Conservation (phyloP, 2,888 invertebrate genomes). For the Fragum fragum region DNA sequence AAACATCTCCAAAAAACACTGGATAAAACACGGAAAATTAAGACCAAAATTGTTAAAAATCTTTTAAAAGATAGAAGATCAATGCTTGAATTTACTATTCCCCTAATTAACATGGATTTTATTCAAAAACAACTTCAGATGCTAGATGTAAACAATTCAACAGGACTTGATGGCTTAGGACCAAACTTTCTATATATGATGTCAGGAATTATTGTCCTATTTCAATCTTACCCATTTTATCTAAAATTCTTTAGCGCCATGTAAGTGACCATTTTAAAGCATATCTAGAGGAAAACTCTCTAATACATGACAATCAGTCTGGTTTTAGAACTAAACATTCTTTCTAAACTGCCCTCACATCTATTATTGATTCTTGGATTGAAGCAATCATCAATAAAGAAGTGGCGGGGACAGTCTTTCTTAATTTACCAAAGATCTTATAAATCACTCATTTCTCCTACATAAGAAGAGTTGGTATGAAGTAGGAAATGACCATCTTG, state of each 20-base stretch:
- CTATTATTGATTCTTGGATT: background rate
- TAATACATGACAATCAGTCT: background rate
- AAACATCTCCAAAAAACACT: background rate
- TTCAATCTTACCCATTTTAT: background rate
- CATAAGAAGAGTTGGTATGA: background rate
- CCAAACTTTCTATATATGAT: background rate
- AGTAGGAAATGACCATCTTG: background rate
- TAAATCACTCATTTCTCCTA: background rate
- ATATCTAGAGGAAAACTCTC: slow-evolving; percentile 6
- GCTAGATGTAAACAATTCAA: background rate
- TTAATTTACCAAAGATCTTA: slow-evolving; percentile 10
- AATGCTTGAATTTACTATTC: background rate
- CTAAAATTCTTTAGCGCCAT: slow-evolving; percentile 5
- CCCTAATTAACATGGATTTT: background rate
- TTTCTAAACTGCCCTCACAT: background rate
- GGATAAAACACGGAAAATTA: too few relatives aligned
- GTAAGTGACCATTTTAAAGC: background rate
- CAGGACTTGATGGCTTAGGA: slow-evolving; percentile 4
- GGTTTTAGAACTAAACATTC: slow-evolving; percentile 7
- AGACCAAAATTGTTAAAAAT: background rate
- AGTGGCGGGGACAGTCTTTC: background rate
- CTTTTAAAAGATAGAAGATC: background rate
- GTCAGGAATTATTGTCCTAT: background rate
- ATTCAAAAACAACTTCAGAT: background rate
- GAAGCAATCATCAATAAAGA: background rate